Conservation (phyloP, 2,797 vertebrate species). For the Iguana delicatissima region DNA sequence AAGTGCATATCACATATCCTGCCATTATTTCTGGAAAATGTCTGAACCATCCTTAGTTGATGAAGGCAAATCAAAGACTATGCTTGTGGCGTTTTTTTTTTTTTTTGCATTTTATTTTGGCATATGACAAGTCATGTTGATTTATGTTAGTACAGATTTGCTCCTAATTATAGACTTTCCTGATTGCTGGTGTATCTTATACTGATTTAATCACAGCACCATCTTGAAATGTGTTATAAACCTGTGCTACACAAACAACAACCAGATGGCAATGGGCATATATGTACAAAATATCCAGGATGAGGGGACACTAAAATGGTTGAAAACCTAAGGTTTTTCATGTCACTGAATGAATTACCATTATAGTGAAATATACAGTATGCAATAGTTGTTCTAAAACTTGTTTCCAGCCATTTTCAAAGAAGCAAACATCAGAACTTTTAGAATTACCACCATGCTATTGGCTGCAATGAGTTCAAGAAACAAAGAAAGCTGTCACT, state of each 20-base stretch:
- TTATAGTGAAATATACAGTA: not conserved
- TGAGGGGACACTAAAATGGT: not conserved
- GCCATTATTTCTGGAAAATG: not conserved
- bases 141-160: slow-evolving; percentile 27
- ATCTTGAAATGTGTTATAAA: slow-evolving; percentile 33
- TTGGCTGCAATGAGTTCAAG: not conserved
- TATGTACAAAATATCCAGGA: slow-evolving; percentile 3
- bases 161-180: slow-evolving; percentile 40
- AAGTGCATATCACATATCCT: not conserved
- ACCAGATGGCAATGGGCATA: slow-evolving; percentile 25
- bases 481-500: not conserved
- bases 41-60: not conserved
- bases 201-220: slow-evolving; percentile 29
- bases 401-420: not conserved
- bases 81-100: too few species aligned
- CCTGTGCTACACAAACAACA: slow-evolving; percentile 33
- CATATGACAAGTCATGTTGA: slow-evolving; percentile 27
- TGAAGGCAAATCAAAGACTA: not conserved
- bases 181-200: slow-evolving; percentile 37
- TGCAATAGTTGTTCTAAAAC: not conserved
- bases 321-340: slow-evolving; percentile 1
- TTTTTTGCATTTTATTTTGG: slow-evolving; percentile 19
- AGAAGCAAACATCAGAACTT: not conserved
- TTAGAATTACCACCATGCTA: not conserved
- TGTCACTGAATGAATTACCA: not conserved